These are phyloP conservation scores for Chymomyza procnemis DNA, from an alignment of 2,888 invertebrate genomes.

Conservation along the genomic window DNA sequence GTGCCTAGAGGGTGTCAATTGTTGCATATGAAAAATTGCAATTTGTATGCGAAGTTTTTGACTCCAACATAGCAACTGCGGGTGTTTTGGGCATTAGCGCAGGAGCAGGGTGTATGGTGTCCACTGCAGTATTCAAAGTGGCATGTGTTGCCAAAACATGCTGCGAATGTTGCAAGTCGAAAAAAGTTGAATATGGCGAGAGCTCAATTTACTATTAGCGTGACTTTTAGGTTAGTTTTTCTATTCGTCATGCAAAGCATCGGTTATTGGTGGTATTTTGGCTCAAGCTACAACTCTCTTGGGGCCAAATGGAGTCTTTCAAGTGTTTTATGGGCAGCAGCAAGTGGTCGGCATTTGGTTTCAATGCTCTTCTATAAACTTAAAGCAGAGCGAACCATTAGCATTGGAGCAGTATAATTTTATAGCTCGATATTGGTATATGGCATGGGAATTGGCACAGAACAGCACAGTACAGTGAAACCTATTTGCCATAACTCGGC, in stretches of 20 bases:
- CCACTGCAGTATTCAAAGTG: background rate
- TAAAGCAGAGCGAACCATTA: conserved; percentile 20
- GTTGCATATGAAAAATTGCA: conserved; percentile 67
- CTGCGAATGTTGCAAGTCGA: background rate
- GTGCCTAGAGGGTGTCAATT: conserved; percentile 76
- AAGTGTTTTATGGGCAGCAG: conserved; percentile 55
- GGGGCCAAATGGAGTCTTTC: conserved; percentile 29
- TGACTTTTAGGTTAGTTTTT: conserved; percentile 73
- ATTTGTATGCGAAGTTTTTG: conserved; percentile 60
- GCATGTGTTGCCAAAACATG: conserved; percentile 13
- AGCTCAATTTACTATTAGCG: conserved; percentile 71
- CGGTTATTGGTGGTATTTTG: conserved; percentile 51
- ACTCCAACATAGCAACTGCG: conserved; percentile 31
- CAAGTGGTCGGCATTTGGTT: conserved; percentile 39
- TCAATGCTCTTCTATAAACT: conserved; percentile 55
- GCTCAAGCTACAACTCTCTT: conserved; percentile 19
- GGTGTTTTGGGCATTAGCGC: conserved; percentile 6
- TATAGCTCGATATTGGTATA: conserved; percentile 43
- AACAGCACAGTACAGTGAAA: background rate
- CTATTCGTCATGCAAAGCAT: conserved; percentile 68
- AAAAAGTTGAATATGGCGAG: conserved; percentile 18
- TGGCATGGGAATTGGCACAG: conserved; percentile 27
- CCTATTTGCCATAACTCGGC: background rate
- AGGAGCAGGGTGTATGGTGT: background rate
- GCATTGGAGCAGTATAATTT: conserved; percentile 40